phyloP scores from a whole-genome alignment of 2,797 vertebrate species.

The Lepus townsendii region DNA sequence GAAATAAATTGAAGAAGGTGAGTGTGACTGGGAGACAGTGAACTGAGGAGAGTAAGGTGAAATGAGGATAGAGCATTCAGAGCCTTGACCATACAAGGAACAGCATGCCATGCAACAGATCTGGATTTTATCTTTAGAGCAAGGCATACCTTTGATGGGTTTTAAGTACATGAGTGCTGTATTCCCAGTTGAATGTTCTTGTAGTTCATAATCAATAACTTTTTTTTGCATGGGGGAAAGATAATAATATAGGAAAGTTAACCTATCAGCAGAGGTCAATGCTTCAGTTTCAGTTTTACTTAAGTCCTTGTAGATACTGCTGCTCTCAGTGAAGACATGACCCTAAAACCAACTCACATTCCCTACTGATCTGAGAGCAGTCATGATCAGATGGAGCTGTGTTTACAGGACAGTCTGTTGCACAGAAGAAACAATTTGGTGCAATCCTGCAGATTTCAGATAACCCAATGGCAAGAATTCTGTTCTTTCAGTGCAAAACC shows the following conservation, averaged over 20 bases:
- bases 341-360: background rate
- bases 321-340: background rate
- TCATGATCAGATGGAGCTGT: conserved; percentile 63
- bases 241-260: background rate
- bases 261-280: background rate
- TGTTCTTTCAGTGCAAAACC: conserved; percentile 86
- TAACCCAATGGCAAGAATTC: conserved; percentile 80
- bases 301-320: conserved; percentile 32
- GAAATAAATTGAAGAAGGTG: background rate
- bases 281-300: background rate
- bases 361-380: conserved; percentile 47
- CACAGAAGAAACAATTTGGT: conserved; percentile 71
- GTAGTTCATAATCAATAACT: conserved; percentile 18
- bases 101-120: background rate
- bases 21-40: background rate
- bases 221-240: background rate
- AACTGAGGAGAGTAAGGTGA: background rate
- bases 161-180: background rate
- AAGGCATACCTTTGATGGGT: background rate
- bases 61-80: background rate
- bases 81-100: background rate
- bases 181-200: background rate
- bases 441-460: conserved; percentile 75
- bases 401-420: conserved; percentile 72
- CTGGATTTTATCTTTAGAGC: background rate